These are phyloP conservation scores for Zalophus californianus DNA, from an alignment of 2,797 vertebrate genomes.

Conservation along the genomic window DNA sequence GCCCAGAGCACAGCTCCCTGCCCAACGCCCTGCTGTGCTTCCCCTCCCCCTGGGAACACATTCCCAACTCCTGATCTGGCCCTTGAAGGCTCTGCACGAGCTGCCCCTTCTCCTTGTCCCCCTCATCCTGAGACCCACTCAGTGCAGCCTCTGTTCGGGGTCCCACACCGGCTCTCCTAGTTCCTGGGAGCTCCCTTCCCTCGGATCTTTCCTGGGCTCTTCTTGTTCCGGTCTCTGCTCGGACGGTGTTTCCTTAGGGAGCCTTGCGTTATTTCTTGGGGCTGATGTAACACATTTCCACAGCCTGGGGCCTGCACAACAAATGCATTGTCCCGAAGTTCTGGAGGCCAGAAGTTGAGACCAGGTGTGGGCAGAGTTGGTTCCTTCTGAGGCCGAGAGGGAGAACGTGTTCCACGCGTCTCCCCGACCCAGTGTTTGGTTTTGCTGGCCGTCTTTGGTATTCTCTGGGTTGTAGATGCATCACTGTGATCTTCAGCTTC, in stretches of 20 bases:
- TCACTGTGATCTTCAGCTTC: not conserved
- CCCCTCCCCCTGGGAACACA: not conserved
- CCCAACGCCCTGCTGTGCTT: fast-evolving
- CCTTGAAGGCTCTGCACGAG: not conserved
- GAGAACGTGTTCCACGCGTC: not conserved
- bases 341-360: not conserved
- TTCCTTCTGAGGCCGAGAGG: not conserved
- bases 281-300: not conserved
- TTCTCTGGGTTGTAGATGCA: not conserved
- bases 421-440: too few relatives aligned
- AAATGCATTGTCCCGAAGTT: fast-evolving
- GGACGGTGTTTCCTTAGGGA: not conserved
- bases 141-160: not conserved
- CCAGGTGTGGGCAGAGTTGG: not conserved
- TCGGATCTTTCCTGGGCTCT: not conserved
- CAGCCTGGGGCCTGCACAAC: too few relatives aligned
- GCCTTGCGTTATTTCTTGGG: not conserved
- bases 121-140: fast-evolving
- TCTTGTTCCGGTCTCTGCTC: not conserved
- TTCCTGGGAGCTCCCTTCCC: not conserved
- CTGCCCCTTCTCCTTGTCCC: fast-evolving
- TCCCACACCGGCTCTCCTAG: fast-evolving
- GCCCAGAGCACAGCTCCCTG: fast-evolving
- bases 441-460: fast-evolving
- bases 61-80: fast-evolving